Conservation (phyloP, 1,140 invertebrate species). For the Conus betulinus region DNA sequence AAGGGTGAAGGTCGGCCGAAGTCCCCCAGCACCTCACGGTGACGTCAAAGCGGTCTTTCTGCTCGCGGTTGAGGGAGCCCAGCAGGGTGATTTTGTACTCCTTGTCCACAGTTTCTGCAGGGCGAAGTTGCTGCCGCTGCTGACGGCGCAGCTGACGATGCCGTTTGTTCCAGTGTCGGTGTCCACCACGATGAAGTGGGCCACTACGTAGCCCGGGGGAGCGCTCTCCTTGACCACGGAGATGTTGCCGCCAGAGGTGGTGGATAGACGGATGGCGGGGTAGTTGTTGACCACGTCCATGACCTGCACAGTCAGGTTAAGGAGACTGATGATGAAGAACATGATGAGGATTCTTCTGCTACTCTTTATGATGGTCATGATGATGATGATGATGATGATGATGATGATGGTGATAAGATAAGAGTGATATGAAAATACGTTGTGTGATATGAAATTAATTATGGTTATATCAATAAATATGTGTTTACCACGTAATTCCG, state of each 20-base stretch:
- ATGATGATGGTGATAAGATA: no score
- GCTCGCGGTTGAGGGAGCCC: constrained; percentile 39
- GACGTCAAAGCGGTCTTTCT: constrained; percentile 30
- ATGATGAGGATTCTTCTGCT: no score
- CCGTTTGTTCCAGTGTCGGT: constrained; percentile 62
- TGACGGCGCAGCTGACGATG: constrained; percentile 56
- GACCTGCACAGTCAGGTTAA: neutral
- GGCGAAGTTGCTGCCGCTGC: constrained; percentile 50
- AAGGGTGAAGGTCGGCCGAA: constrained; percentile 31
- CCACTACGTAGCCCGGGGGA: constrained; percentile 59
- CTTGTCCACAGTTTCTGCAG: constrained; percentile 56
- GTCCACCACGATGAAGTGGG: constrained; percentile 62
- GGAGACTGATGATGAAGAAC: no score
- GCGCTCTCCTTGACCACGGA: constrained; percentile 57
- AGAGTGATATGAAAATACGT: no score
- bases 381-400: no score
- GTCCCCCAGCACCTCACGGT: constrained; percentile 40
- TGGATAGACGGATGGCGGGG: constrained; percentile 85
- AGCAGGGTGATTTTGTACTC: constrained; percentile 63
- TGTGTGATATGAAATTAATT: no score
- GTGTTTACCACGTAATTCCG: no score
- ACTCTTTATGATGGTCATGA: no score
- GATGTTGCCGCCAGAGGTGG: constrained; percentile 51
- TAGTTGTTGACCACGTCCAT: constrained; percentile 94
- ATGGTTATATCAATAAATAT: no score